Evolutionary conservation across 2,113 vertebrate species (phyloP), one percentile per base, ranked within the genome.

Genomic region (Gobiocypris rarus): DNA sequence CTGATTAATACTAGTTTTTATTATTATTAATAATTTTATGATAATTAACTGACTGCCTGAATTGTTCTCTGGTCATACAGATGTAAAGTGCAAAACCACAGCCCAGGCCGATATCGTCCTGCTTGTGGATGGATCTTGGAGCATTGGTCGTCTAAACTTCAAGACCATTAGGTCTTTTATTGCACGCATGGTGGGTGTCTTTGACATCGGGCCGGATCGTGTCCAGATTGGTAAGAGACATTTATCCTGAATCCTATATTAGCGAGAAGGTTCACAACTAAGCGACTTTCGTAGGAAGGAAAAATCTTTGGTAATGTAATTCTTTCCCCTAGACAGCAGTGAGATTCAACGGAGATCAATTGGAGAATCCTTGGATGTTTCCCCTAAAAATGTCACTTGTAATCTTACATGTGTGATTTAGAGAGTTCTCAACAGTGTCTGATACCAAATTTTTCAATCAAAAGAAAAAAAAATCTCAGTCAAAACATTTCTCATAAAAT

Each of bases 111-210:
- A 99, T 89, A 97, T 99, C 0, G 94, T 99, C 87, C 85, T 99
- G 89, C 92, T 99, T 92, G 97, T 99, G 87, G 98, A 99, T 0
- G 98, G 98, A 52, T 99, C 98, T 1, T 99, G 98, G 98, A 99
- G 98, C 90, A 99, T 99, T 0, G 98, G 98, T 17, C 93, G 98
- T 6, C 95, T 97, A 48, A 99, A 99, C 92, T 99, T 99, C 86
- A 97, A 95, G 91, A 98, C 97, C 2, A 93, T 99, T 84, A 94
- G 98, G 52, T 93, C 91, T 78, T 99, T 99, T 91, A 99, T 99
- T 76, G 85, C 91, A 70, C 96, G 96, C 1, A 96, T 97, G 91
- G 97, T 98, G 88, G 97, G 98, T 89, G 95, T 98, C 86, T 99
- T 99, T 90, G 97, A 99, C 65, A 98, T 99, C 52, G 93, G 97